Evolutionary conservation across 2,797 vertebrate species (phyloP), one percentile per base, ranked within the genome.

Genomic region (Benthosema pterotum): DNA sequence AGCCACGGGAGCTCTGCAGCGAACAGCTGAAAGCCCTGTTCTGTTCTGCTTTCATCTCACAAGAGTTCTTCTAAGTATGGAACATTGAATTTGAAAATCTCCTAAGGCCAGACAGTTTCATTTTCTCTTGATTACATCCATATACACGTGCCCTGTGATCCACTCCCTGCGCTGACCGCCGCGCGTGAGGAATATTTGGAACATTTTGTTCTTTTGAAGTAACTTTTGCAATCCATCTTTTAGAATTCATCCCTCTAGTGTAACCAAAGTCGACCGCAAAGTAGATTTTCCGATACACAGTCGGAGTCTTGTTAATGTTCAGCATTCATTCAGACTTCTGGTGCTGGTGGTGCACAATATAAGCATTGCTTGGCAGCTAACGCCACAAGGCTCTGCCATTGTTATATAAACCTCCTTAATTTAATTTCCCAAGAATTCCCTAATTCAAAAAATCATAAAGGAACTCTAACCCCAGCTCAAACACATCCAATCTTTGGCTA

Each of bases 151-250:
- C 18, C 69, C 59, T 67, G 56, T 71, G 69, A 78, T 71, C 49
- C 58, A 42, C 74, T 65, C 75, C 59, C 72, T 67, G 63, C 60
- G 42, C 69, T 45, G 66, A 57, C 16, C 11, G 12, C 63, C 66
- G 61, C 8, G 17, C 9, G 48, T 25, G 11, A 53, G 12, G 25
- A 53, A 25, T 32, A 53, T 18, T 18, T 38, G 32, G 32, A 38
- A 50, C 48, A 18, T 4, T 17, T 22, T 28, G 51, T 25, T 25
- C 67, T 67, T 79, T 67, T 67, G 65, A 79, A 77, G 62, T 54
- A 62, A 64, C 51, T 58, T 62, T 32, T 55, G 28, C 43, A 49
- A 52, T 57, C 65, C 69, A 56, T 67, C 70, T 64, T 55, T 73
- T 17, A 13, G 61, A 45, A 72, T 66, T 56, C 55, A 12, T 66